Evolutionary conservation across 2,888 invertebrate genomes (phyloP).

Genomic region (Noctua comes): DNA sequence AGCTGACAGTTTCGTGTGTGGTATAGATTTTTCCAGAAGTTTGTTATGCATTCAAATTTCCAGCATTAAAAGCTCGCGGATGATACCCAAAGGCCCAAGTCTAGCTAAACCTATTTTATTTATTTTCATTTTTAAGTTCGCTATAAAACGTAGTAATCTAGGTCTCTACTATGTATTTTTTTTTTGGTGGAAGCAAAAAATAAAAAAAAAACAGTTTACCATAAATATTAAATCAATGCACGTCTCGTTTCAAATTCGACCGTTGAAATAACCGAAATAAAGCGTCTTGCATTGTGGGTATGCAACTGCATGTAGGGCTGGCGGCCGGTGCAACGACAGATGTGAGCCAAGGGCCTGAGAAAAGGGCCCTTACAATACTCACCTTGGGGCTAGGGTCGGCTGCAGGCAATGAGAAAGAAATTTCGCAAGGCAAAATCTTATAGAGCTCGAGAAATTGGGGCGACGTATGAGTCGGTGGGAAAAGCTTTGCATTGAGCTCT

Average conservation of each 20-base stretch:
- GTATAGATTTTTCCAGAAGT: neutral
- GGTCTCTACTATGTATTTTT: neutral
- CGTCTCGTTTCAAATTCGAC: constrained; percentile 72
- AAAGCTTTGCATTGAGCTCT: constrained; percentile 40
- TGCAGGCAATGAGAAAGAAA: constrained; percentile 63
- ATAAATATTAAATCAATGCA: constrained; percentile 56
- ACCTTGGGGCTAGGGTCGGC: constrained; percentile 61
- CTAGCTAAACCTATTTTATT: neutral
- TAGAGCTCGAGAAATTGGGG: constrained; percentile 60
- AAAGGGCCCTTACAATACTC: constrained; percentile 72
- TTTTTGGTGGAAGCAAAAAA: neutral
- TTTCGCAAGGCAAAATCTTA: constrained; percentile 69
- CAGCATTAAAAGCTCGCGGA: neutral
- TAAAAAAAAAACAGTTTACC: constrained; percentile 26
- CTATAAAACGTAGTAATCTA: neutral
- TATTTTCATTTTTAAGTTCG: neutral
- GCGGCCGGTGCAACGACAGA: constrained; percentile 79
- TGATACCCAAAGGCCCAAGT: neutral
- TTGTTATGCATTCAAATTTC: neutral
- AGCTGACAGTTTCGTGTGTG: neutral
- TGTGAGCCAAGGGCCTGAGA: constrained; percentile 77
- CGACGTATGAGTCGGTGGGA: constrained; percentile 60
- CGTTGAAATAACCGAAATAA: constrained; percentile 71
- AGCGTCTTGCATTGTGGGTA: constrained; percentile 73
- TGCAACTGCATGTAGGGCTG: constrained; percentile 69